phyloP scores from a whole-genome alignment of 2,113 vertebrate species.

The Eira barbara region DNA sequence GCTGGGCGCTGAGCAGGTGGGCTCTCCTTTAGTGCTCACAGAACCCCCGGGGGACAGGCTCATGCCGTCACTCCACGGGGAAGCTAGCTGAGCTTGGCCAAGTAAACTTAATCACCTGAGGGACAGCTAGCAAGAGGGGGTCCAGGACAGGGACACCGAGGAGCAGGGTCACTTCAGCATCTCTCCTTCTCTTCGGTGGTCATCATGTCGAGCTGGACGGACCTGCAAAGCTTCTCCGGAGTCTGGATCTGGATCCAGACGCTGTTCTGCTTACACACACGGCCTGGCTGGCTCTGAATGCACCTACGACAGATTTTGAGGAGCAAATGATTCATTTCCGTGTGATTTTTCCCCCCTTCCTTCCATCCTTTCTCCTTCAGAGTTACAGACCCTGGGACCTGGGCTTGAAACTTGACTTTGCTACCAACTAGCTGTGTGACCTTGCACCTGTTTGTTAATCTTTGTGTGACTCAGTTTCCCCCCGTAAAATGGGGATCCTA shows the following conservation, averaged over 20 bases:
- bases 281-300: neutral
- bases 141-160: neutral
- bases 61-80: neutral
- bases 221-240: neutral
- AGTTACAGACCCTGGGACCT: neutral
- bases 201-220: fast-evolving
- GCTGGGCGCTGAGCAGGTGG: no score
- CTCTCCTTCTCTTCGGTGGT: no score
- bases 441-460: neutral
- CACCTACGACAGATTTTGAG: neutral
- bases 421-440: neutral
- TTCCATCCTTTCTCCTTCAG: neutral
- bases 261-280: no score
- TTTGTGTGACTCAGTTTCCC: neutral
- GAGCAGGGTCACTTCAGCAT: neutral
- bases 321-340: neutral
- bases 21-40: neutral
- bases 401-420: neutral
- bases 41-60: neutral
- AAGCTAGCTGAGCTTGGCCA: neutral
- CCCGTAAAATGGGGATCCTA: neutral
- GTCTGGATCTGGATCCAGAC: no score
- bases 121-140: neutral
- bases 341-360: neutral
- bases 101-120: neutral